Base-by-base conservation (phyloP, 1,140 invertebrate genomes). In the Sycophaga agraensis region DNA sequence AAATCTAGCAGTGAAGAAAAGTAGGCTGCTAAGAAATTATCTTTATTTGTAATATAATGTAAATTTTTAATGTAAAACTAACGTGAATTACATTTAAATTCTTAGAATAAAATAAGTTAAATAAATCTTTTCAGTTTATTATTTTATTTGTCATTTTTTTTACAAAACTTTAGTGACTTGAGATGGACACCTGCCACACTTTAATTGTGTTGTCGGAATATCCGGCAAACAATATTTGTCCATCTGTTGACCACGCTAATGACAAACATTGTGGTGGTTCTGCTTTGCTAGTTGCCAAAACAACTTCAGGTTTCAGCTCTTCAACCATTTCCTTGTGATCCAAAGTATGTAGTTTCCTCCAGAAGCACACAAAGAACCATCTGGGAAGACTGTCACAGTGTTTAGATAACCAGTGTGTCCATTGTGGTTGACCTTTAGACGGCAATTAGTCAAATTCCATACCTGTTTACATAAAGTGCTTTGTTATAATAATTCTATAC, bases 401-500 rank as follows among this genome's bases (percentile, higher is more conserved):
- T 99, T 99, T 72, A 99, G 82, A 81, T 98, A 99, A 17, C 97
- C 97, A 75, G 87, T 90, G 79, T 99, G 98, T 50, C 97, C 97
- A 77, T 90, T 88, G 77, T 99, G 97, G 81, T 99, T 99, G 75
- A 97, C 98, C 86, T 99, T 99, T 71, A 99, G 84, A 75, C 93
- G 93, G 85, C 98, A 99, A 83, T 99, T 99, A 42, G 96, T 92
- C 82, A 99, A 85, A 79, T 99, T 99, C 97, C 98, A 99, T 57
- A 99, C 95, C 92, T 96, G 63, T 81, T n/a, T 69, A 70, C 66
- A 64, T 54, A 65, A 45, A 54, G 0, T 43, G 31, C 43, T 63
- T 65, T 26, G 59, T 26, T 45, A 42, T 26, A 24, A 21, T 55
- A 55, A 39, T 17, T 17, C 31, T 11, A 49, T 35, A n/a, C 9